A percentile compares a stretch with the other conserved stretches of the same genome.
Conservation (phyloP, 1,140 invertebrate genomes). For the Pseudomyrmex flavicornis region DNA sequence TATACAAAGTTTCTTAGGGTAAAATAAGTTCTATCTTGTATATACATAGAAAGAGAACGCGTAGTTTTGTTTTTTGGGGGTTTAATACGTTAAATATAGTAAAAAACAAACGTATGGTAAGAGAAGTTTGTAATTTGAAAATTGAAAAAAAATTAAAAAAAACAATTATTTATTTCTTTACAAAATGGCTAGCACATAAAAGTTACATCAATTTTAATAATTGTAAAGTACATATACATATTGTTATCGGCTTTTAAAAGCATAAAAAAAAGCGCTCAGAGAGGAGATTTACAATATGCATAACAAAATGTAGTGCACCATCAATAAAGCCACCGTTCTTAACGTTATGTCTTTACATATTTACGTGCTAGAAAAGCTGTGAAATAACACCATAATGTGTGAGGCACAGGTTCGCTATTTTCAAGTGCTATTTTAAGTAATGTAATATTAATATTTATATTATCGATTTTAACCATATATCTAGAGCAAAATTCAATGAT, state of each 20-base stretch:
- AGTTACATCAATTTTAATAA: neutral
- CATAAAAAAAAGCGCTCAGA: neutral
- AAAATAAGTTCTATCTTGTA: neutral
- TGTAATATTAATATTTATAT: constrained; percentile 37
- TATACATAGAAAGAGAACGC: no score
- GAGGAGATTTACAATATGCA: neutral
- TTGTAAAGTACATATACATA: neutral
- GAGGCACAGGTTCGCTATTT: neutral
- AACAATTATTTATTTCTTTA: no score
- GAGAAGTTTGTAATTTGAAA: neutral
- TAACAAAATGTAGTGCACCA: neutral
- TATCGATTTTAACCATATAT: neutral
- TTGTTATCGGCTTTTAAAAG: neutral
- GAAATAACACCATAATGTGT: neutral
- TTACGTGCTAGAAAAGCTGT: constrained; percentile 13
- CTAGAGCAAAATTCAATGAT: no score
- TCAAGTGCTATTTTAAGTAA: neutral
- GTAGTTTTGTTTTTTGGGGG: no score
- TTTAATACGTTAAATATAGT: no score
- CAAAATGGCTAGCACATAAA: no score
- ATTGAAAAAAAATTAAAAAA: neutral
- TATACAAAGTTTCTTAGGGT: neutral
- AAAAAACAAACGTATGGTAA: no score
- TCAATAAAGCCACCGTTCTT: neutral
- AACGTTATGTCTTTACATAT: constrained; percentile 36